Evolutionary conservation across 2,888 invertebrate genomes (phyloP).

Genomic region (Glyphotaelius pellucidus): DNA sequence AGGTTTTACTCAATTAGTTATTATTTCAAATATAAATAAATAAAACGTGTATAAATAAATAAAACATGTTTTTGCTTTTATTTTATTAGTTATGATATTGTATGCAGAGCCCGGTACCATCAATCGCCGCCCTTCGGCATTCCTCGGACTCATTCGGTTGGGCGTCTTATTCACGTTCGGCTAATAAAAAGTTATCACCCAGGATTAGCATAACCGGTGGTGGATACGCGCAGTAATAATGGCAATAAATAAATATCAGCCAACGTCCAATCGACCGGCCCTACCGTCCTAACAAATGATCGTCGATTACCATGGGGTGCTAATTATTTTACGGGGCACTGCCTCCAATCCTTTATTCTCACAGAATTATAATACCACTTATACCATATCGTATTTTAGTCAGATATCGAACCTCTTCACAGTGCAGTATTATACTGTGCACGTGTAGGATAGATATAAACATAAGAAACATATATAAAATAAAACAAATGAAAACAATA

Average conservation of each 20-base stretch:
- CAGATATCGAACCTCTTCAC: not conserved
- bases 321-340: conserved; percentile 60
- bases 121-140: conserved; percentile 60
- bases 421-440: not conserved
- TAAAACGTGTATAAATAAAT: too few species aligned
- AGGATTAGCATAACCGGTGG: conserved; percentile 64
- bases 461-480: too few species aligned
- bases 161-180: conserved; percentile 48
- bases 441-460: not conserved
- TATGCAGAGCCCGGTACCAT: not conserved
- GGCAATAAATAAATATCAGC: conserved; percentile 61
- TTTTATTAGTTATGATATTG: not conserved
- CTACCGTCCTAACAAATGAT: conserved; percentile 50
- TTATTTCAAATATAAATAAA: too few species aligned
- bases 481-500: too few species aligned
- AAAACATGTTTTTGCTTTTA: not conserved
- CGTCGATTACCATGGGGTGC: conserved; percentile 55
- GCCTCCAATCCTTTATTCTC: conserved; percentile 14
- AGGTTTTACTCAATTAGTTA: too few species aligned
- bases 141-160: conserved; percentile 50
- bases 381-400: not conserved
- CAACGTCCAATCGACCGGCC: conserved; percentile 54
- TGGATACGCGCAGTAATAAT: conserved; percentile 48
- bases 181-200: conserved; percentile 62
- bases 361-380: not conserved